A percentile compares a stretch with the other conserved stretches of the same genome.
phyloP scores from a whole-genome alignment of 2,797 vertebrate species.

The Brachymystax lenok region DNA sequence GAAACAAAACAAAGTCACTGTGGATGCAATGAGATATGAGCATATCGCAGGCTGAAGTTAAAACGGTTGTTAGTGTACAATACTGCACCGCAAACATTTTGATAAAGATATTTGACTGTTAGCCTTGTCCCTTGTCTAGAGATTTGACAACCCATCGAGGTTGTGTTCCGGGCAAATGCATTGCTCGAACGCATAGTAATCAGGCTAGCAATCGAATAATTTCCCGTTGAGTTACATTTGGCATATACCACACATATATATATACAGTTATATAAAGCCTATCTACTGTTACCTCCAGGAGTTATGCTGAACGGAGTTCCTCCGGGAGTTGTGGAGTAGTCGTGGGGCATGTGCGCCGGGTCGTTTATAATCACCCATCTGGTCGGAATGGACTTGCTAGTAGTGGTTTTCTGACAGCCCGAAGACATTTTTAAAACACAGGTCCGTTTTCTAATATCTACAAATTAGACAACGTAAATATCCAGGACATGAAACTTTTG shows the following conservation, averaged over 20 bases:
- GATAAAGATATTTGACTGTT: background rate
- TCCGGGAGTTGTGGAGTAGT: constrained; percentile 85
- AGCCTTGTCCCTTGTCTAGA: background rate
- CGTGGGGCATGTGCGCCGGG: constrained; percentile 79
- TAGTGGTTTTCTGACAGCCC: constrained; percentile 76
- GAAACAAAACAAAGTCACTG: background rate
- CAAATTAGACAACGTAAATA: constrained; percentile 14
- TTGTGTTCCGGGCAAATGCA: background rate
- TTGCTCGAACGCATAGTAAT: background rate
- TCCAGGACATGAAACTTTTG: constrained; percentile 8
- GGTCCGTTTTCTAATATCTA: constrained; percentile 24
- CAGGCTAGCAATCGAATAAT: background rate
- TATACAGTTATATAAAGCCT: background rate
- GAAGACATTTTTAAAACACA: constrained; percentile 72
- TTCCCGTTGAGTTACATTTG: background rate
- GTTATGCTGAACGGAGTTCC: constrained; percentile 89
- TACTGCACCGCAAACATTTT: background rate
- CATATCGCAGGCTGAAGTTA: background rate
- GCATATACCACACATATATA: background rate
- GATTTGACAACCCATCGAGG: background rate
- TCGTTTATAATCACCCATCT: constrained; percentile 77
- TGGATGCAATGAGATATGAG: background rate
- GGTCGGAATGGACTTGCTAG: constrained; percentile 81
- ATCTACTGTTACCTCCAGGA: constrained; percentile 75
- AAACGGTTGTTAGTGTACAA: background rate